A percentile compares a stretch with the other conserved stretches of the same genome.
Evolutionary conservation across 2,797 vertebrate species (phyloP).

Genomic region (Paguma larvata): DNA sequence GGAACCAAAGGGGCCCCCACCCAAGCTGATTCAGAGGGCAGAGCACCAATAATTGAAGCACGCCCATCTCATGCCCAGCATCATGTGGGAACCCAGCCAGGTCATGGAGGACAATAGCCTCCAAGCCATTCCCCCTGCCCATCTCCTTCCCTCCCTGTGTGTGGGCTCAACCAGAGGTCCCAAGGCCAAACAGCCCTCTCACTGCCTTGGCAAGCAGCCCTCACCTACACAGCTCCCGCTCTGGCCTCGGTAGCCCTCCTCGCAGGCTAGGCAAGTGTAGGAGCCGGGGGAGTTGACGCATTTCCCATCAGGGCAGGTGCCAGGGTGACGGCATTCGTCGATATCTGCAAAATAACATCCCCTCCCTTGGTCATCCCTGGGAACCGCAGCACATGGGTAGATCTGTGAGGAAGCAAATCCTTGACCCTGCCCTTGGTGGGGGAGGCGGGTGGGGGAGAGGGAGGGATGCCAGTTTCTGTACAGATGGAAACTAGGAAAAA

Average conservation of each 20-base stretch:
- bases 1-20: background rate
- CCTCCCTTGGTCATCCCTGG: slow-evolving; percentile 54
- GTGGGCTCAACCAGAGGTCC: background rate
- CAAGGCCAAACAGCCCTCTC: background rate
- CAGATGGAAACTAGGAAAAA: slow-evolving; percentile 66
- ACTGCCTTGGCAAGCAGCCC: slow-evolving; percentile 52
- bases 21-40: slow-evolving; percentile 71
- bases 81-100: background rate
- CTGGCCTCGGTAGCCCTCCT: slow-evolving; percentile 89
- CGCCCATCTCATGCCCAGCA: background rate
- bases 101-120: background rate
- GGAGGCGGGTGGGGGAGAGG: background rate
- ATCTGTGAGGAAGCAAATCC: background rate
- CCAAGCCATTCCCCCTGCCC: background rate
- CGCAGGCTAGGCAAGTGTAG: slow-evolving; percentile 92
- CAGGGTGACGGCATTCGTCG: slow-evolving; percentile 92
- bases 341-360: slow-evolving; percentile 89
- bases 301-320: slow-evolving; percentile 91
- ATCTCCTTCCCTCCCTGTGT: background rate
- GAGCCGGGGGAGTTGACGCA: slow-evolving; percentile 93
- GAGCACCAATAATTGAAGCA: background rate
- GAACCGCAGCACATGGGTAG: background rate
- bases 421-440: slow-evolving; percentile 34
- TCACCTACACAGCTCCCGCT: slow-evolving; percentile 93
- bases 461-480: background rate